phyloP scores from a whole-genome alignment of 2,797 vertebrate species.

The Steatocranus sp. region DNA sequence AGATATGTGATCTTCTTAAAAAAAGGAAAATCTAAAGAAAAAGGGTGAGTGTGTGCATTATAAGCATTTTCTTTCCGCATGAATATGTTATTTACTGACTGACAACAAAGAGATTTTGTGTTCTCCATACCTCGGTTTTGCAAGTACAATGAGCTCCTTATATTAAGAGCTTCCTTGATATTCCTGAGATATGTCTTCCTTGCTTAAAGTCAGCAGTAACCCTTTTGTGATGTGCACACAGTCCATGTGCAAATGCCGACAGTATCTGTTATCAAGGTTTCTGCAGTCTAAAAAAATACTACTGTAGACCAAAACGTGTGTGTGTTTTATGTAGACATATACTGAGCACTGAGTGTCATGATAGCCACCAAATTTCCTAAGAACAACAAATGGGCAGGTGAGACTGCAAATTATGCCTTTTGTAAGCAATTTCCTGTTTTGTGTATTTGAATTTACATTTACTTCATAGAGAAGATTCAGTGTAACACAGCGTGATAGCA shows the following conservation, averaged over 20 bases:
- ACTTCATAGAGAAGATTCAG: not conserved
- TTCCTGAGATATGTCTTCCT: not conserved
- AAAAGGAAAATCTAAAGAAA: not conserved
- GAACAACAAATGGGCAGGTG: not conserved
- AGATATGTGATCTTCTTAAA: not conserved
- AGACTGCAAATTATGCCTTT: not conserved
- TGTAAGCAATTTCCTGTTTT: not conserved
- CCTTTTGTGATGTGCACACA: not conserved
- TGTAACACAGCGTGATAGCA: not conserved
- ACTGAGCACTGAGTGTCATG: not conserved
- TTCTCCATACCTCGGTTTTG: not conserved
- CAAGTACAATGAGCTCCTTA: not conserved
- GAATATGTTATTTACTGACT: not conserved
- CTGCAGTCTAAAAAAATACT: constrained; percentile 9
- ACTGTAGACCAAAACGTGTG: not conserved
- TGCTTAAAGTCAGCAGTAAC: not conserved
- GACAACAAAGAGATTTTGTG: not conserved
- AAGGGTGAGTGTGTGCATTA: not conserved
- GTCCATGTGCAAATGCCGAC: not conserved
- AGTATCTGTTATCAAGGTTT: not conserved
- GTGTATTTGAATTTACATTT: not conserved
- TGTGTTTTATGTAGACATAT: not conserved
- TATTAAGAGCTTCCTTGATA: not conserved
- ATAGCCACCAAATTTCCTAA: not conserved
- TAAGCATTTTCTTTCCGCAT: not conserved